These are phyloP conservation scores for Xylota sylvarum DNA, from an alignment of 2,888 invertebrate genomes.

Conservation along the genomic window DNA sequence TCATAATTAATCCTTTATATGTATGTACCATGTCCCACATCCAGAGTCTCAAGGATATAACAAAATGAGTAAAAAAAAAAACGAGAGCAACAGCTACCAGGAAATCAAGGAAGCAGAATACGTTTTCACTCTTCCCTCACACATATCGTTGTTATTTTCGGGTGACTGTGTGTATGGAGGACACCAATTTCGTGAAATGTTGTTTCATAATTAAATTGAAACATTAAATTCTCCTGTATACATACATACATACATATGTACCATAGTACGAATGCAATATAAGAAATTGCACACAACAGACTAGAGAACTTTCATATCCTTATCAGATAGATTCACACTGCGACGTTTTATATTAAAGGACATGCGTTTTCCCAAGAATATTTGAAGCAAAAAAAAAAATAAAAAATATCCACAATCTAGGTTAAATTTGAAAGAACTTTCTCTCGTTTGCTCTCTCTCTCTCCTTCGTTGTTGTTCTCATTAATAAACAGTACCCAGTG, in stretches of 20 bases:
- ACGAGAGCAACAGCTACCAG: slow-evolving; percentile 63
- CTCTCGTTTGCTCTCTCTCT: slow-evolving; percentile 11
- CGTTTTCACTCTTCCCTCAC: neutral
- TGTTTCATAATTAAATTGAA: slow-evolving; percentile 44
- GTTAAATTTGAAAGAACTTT: slow-evolving; percentile 51
- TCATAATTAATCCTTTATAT: slow-evolving; percentile 59
- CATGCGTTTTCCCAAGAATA: slow-evolving; percentile 16
- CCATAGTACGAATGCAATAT: neutral
- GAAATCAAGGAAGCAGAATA: slow-evolving; percentile 20
- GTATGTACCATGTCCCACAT: slow-evolving; percentile 16
- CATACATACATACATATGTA: neutral
- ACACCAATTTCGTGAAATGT: slow-evolving; percentile 3
- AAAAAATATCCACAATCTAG: slow-evolving; percentile 11
- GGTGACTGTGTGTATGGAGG: neutral
- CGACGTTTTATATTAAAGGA: slow-evolving; percentile 18
- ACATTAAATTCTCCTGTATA: slow-evolving; percentile 20
- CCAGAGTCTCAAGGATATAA: slow-evolving; percentile 40
- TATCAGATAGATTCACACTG: slow-evolving; percentile 2
- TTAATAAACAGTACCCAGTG: slow-evolving; percentile 11
- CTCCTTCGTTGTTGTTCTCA: neutral
- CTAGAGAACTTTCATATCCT: neutral
- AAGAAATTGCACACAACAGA: neutral
- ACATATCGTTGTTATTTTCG: neutral
- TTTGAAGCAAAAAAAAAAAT: neutral
- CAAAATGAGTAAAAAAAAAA: neutral